Evolutionary conservation across 1,140 invertebrate genomes (phyloP), one percentile per base, ranked within the genome.

Genomic region (Hyles vespertilio): DNA sequence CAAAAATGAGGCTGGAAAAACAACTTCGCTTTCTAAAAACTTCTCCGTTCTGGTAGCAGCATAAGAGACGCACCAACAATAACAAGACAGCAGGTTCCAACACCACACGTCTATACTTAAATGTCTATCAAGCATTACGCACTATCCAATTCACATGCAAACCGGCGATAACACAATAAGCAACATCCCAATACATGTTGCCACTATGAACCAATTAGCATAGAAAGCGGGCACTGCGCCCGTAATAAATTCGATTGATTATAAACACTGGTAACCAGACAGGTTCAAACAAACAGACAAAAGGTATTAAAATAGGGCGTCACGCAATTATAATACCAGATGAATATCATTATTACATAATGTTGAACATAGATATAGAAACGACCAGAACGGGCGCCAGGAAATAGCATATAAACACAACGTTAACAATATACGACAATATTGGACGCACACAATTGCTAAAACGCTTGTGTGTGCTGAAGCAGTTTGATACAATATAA

Each of bases 261-360:
- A 73, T 72, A 66, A 69, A 68, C 63, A 69, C 55, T 59, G 59
- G 65, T 66, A 71, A 72, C 55, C 57, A 52, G 52, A 68, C 62
- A 46, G 54, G 58, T 55, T 34, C 58, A 32, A 61, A 70, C 62
- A 66, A 70, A 72, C 65, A 70, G 70, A 73, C 73, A 73, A 74
- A 70, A 73, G 64, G 72, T 75, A 75, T 74, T 65, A 75, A 77
- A 75, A 79, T 68, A 70, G 64, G 73, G 73, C 76, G 71, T 76
- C 61, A 69, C 65, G 52, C 67, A 67, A 72, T 75, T 69, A 72
- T 66, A 72, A 75, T 74, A 78, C 57, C 49, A 63, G 58, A 67
- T 71, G 72, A 66, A 73, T 72, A 63, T 64, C 56, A 66, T 72
- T 65, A 69, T 69, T 74, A 66, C 65, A 63, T 74, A 72, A 74